Percentiles rank a stretch among this genome's conserved stretches.
Evolutionary conservation across 2,888 invertebrate species (phyloP).

Genomic region (Epinotia ramella): DNA sequence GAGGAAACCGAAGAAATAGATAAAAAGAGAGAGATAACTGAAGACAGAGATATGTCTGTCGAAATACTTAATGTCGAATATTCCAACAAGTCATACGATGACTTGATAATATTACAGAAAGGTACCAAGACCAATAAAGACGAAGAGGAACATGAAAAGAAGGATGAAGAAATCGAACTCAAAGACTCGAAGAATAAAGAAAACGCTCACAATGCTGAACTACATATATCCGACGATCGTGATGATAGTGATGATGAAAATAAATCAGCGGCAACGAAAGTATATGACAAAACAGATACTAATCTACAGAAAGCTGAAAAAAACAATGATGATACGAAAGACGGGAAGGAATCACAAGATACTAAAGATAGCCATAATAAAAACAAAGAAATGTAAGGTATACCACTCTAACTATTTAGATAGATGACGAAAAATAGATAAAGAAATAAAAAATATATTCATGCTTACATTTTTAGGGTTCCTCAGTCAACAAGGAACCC

Average conservation of each 20-base stretch:
- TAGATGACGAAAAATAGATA: no score
- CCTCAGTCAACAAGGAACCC: no score
- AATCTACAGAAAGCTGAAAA: not conserved
- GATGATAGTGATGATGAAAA: not conserved
- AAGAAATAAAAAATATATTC: no score
- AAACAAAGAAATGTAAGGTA: no score
- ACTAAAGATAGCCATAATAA: not conserved
- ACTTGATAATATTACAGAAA: not conserved
- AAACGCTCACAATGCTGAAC: not conserved
- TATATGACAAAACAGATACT: not conserved
- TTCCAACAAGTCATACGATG: not conserved
- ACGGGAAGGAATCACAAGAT: not conserved
- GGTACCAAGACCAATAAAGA: not conserved
- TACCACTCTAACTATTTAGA: no score
- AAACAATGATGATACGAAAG: not conserved
- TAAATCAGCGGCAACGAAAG: not conserved
- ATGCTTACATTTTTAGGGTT: no score
- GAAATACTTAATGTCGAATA: not conserved
- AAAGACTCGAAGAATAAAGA: not conserved
- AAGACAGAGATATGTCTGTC: not conserved
- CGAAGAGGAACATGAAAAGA: not conserved
- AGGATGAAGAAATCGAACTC: not conserved
- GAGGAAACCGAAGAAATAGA: not conserved
- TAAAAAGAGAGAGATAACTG: not conserved
- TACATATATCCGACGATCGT: not conserved